Evolutionary conservation across 1,140 invertebrate species (phyloP).

Genomic region (Coboldia fuscipes): DNA sequence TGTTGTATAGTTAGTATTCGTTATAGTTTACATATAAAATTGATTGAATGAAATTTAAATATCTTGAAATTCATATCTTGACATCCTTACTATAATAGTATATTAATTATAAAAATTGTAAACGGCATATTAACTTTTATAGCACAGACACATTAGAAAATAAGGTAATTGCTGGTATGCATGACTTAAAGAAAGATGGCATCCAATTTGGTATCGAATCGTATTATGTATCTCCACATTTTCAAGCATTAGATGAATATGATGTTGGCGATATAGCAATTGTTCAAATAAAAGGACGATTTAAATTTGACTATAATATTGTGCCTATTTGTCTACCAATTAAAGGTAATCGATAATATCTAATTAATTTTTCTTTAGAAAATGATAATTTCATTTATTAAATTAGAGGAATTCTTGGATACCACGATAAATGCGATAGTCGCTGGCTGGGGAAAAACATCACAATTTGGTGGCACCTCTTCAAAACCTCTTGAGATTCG

Average conservation of each 20-base stretch:
- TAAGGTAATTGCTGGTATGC: not conserved
- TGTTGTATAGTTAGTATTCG: not conserved
- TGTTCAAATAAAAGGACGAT: not conserved
- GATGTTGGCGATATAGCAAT: not conserved
- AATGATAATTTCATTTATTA: not conserved
- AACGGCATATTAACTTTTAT: not conserved
- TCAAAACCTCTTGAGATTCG: not conserved
- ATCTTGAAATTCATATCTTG: no score
- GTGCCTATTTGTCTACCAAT: not conserved
- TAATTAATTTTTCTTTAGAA: no score
- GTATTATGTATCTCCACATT: no score
- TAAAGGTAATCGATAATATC: not conserved
- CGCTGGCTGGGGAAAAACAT: not conserved
- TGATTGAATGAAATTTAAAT: no score
- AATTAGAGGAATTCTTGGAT: not conserved
- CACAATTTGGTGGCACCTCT: not conserved
- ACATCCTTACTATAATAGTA: no score
- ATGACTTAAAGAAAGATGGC: not conserved
- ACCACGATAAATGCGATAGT: not conserved
- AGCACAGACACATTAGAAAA: not conserved
- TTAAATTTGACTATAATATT: not conserved
- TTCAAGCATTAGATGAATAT: no score
- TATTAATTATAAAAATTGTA: no score
- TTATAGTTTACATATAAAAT: no score
- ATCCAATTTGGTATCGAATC: no score